Base-by-base conservation (phyloP, 1,140 invertebrate species). In the Drosophila obscura region DNA sequence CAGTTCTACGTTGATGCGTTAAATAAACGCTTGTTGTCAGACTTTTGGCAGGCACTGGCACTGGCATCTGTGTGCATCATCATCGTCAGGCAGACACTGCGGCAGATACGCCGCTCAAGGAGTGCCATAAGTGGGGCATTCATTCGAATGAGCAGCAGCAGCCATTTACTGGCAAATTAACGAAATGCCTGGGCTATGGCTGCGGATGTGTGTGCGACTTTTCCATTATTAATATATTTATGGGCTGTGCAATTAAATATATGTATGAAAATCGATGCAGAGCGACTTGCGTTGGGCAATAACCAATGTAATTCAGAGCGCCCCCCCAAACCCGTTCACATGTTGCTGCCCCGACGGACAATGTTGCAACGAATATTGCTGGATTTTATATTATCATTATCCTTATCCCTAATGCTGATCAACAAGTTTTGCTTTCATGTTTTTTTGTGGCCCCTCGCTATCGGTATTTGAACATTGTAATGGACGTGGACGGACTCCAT, bases 341-440 rank as follows among this genome's bases (percentile, higher is more conserved):
- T 19, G 19, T 1, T 19, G 19, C 19, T 19, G 19, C 19, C 19
- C 19, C 1, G 19, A 1, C 19, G 19, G 1, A 19, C 19, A 19
- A 19, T 19, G 19, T 19, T 19, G 19, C 19, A 19, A 1, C 19
- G 19, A 19, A 1, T 19, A 1, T 19, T 19, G 19, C 19, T 19
- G 22, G 3, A 24, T 24, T 3, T 24, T 24, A 3, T 24, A 4
- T 4, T 24, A 4, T 24, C 22, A 3, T 4, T 3, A 24, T 28
- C 7, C 28, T 28, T 5, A 28, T 2, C 28, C 28, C 28, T 7
- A 46, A 52, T 52, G 24, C 39, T n/a, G 49, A 48, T 67, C 49
- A 68, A 68, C 65, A 68, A 68, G 65, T 67, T 68, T 48, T 43
- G 44, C 22, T 60, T 64, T 48, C 41, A 28, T 46, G 15, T 53